Evolutionary conservation across 2,888 invertebrate species (phyloP), one percentile per base, ranked within the genome.

Genomic region (Cylloceria caligata): DNA sequence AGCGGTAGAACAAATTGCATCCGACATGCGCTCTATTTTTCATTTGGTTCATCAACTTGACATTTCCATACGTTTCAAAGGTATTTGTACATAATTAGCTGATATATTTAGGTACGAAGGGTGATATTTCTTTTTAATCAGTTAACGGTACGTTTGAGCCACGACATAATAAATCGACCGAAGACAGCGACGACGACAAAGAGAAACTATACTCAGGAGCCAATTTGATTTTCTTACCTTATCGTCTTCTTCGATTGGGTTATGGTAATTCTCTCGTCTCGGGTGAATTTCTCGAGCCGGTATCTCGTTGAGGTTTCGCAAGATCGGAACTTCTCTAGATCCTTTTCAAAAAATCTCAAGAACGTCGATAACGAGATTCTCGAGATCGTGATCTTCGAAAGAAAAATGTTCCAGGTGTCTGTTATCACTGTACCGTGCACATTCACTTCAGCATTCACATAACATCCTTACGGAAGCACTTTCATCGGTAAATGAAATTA

Each of bases 221-320:
- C 57, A 77, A 83, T 83, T 79, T 60, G 47, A 83, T 79, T 30
- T 62, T 78, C 86, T 84, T 86, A 87, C 87, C 86, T 86, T 85
- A 85, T 86, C 85, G 83, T 72, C 71, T 72, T 68, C 49, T 64
- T 60, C 76, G 85, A 86, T 84, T 84, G 81, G 82, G 85, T 84
- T 80, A 84, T 79, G 81, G 60, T 83, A 83, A 85, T 81, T 57
- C 77, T 52, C 72, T 42, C 49, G 52, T 49, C 47, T 45, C 52
- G 49, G 45, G 21, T n/a, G 67, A 73, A 65, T 36, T 57, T 60
- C 49, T 68, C 39, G 65, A 24, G 55, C 45, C 68, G 45, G 62
- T 19, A 19, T 62, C 21, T 74, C 30, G 19, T 39, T 27, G 36
- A 67, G 30, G 34, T 76, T 42, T 71, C 3, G 13, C 30, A 13